Percentiles rank a stretch among this genome's conserved stretches.
Evolutionary conservation across 2,888 invertebrate species (phyloP).

Genomic region (Oligia latruncula): DNA sequence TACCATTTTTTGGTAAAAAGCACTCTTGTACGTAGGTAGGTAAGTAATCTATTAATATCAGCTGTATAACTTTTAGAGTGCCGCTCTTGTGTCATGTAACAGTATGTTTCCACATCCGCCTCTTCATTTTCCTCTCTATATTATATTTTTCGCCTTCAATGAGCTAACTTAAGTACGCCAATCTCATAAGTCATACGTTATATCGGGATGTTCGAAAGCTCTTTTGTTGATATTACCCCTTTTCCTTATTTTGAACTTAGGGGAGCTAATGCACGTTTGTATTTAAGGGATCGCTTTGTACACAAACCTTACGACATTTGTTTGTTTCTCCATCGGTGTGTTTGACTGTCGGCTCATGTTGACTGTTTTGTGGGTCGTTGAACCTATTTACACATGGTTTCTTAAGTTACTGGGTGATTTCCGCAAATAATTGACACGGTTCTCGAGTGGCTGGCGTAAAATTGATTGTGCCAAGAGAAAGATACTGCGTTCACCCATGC

Average conservation of each 20-base stretch:
- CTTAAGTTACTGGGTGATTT: neutral
- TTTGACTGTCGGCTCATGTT: constrained; percentile 16
- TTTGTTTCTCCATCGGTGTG: constrained; percentile 24
- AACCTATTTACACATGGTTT: constrained; percentile 1
- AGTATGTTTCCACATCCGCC: constrained; percentile 48
- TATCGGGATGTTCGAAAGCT: constrained; percentile 35
- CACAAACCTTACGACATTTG: constrained; percentile 28
- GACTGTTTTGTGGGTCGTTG: constrained; percentile 5
- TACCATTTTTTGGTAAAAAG: neutral
- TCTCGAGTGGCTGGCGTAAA: neutral
- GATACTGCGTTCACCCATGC: neutral
- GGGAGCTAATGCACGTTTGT: constrained; percentile 39
- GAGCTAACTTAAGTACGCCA: constrained; percentile 45
- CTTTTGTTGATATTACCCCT: constrained; percentile 53
- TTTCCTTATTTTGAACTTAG: constrained; percentile 51
- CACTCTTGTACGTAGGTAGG: neutral
- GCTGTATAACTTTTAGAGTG: neutral
- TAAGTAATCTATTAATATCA: neutral
- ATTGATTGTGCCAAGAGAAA: neutral
- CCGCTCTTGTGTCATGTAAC: constrained; percentile 3
- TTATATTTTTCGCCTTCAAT: constrained; percentile 53
- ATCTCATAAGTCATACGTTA: constrained; percentile 61
- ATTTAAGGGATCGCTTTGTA: constrained; percentile 31
- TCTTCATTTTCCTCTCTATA: constrained; percentile 43
- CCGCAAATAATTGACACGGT: neutral